Evolutionary conservation across 2,888 invertebrate species (phyloP).

Genomic region (Neelides folsomi): DNA sequence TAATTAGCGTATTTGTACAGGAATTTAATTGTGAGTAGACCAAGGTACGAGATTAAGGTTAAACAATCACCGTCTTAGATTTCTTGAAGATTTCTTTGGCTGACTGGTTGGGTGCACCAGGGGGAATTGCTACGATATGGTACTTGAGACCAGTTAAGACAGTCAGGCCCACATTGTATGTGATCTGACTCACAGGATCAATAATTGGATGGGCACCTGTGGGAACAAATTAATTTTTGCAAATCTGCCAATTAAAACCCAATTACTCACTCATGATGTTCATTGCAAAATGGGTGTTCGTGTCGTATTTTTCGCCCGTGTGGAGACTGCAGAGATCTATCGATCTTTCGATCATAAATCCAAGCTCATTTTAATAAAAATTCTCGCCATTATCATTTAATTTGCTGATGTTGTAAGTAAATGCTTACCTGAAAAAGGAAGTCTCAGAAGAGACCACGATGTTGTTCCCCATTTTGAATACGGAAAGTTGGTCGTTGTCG

Average conservation of each 20-base stretch:
- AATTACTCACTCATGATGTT: slow-evolving; percentile 24
- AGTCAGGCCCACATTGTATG: slow-evolving; percentile 37
- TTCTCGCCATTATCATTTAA: too few relatives aligned
- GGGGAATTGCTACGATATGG: slow-evolving; percentile 35
- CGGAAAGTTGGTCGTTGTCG: slow-evolving; percentile 41
- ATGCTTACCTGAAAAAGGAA: slow-evolving; percentile 36
- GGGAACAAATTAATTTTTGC: slow-evolving; percentile 23
- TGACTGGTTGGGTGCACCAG: slow-evolving; percentile 19
- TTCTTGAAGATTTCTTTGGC: slow-evolving; percentile 27
- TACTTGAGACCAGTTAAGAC: slow-evolving; percentile 34
- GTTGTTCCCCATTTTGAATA: slow-evolving; percentile 39
- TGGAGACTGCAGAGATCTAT: slow-evolving; percentile 3
- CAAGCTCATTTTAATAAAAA: too few relatives aligned
- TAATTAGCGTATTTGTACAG: too few relatives aligned
- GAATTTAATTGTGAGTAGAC: too few relatives aligned
- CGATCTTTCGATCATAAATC: too few relatives aligned
- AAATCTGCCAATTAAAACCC: too few relatives aligned
- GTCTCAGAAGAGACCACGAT: slow-evolving; percentile 42
- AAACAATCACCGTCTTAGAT: slow-evolving; percentile 18
- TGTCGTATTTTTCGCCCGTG: slow-evolving; percentile 24
- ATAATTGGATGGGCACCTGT: slow-evolving; percentile 40
- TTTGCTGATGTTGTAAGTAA: too few relatives aligned
- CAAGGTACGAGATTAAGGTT: too few relatives aligned
- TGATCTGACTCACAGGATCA: slow-evolving; percentile 37
- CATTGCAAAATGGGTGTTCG: slow-evolving; percentile 35